Percentiles rank a stretch among this genome's conserved stretches.
These are phyloP conservation scores for Hystrix brachyura DNA, from an alignment of 2,113 vertebrate genomes.

Conservation along the genomic window DNA sequence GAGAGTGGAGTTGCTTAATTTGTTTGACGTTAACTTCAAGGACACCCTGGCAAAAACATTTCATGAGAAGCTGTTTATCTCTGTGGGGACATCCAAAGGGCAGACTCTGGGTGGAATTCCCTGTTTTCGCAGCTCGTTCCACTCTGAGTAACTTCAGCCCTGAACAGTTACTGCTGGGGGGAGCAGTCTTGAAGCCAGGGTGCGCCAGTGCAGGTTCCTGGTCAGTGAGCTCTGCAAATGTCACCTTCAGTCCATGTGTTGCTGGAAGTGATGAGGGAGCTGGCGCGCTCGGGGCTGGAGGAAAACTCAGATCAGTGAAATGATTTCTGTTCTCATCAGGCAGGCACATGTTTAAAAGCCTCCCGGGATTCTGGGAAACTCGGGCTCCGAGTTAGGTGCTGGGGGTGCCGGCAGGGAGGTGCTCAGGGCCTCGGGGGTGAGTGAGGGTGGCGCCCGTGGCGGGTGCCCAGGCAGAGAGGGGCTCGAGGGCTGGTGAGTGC, in stretches of 20 bases:
- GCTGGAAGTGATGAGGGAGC: background rate
- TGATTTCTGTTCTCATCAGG: background rate
- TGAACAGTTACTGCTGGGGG: background rate
- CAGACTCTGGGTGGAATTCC: background rate
- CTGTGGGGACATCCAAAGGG: background rate
- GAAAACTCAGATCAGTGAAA: slow-evolving; percentile 2
- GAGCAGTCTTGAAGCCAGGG: background rate
- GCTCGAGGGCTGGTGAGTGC: background rate
- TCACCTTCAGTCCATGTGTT: background rate
- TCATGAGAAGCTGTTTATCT: slow-evolving; percentile 20
- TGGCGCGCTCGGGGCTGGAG: background rate
- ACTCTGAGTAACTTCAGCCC: background rate
- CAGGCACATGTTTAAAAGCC: background rate
- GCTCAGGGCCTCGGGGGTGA: background rate
- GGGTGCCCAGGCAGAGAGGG: background rate
- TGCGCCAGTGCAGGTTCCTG: slow-evolving; percentile 1
- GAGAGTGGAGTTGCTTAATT: slow-evolving; percentile 43
- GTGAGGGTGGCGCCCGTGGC: background rate
- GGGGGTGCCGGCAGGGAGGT: background rate
- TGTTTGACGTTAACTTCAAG: slow-evolving; percentile 55
- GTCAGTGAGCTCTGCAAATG: background rate
- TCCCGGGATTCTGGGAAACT: background rate
- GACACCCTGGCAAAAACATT: background rate
- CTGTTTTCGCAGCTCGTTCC: slow-evolving; percentile 24
- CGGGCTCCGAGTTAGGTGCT: background rate